These are phyloP conservation scores for Villa cingulata DNA, from an alignment of 2,888 invertebrate species.

Conservation along the genomic window DNA sequence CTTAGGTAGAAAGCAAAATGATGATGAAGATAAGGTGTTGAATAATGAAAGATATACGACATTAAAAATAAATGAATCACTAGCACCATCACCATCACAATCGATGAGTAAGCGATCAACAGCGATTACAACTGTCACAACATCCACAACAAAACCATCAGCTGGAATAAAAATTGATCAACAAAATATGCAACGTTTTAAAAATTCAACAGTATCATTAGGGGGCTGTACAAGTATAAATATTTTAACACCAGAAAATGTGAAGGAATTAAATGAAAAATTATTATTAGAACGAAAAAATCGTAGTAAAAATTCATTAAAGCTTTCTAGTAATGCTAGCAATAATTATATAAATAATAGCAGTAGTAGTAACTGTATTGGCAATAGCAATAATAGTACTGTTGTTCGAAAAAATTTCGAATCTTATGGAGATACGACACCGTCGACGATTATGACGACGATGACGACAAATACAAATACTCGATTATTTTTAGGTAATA, in stretches of 20 bases:
- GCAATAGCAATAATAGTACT: too few species aligned
- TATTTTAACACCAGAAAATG: slow-evolving; percentile 33
- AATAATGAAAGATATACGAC: not conserved
- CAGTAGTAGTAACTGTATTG: too few species aligned
- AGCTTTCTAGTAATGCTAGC: not conserved
- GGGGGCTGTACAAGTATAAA: too few species aligned
- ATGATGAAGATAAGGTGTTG: not conserved
- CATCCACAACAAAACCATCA: not conserved
- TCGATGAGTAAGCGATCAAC: not conserved
- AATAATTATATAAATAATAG: not conserved
- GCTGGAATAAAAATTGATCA: not conserved
- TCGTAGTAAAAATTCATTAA: not conserved
- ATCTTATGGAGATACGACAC: too few species aligned
- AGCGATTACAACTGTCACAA: too few species aligned
- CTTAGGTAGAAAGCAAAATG: not conserved
- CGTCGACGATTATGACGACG: too few species aligned
- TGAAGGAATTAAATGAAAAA: slow-evolving; percentile 29
- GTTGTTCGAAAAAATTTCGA: too few species aligned
- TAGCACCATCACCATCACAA: not conserved
- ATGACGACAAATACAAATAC: too few species aligned
- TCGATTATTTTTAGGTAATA: not conserved
- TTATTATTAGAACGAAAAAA: slow-evolving; percentile 15
- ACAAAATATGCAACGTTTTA: not conserved
- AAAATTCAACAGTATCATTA: slow-evolving; percentile 7
- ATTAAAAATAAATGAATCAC: not conserved